Conservation (phyloP, 2,797 vertebrate genomes). For the Fistularia commersonii region DNA sequence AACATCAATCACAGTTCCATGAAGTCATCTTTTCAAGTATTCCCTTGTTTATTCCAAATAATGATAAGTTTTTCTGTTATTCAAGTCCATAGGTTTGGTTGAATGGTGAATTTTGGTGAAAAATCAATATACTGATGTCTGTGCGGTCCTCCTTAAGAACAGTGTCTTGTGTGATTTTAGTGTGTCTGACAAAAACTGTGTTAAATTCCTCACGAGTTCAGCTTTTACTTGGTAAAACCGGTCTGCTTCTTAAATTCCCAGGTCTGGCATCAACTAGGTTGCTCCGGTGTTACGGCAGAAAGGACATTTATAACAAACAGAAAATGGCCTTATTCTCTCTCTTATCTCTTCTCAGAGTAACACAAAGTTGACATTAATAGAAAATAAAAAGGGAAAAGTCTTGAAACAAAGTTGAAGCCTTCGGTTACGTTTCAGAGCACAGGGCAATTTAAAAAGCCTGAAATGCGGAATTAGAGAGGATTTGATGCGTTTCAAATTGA, state of each 20-base stretch:
- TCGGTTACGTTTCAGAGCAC: constrained; percentile 75
- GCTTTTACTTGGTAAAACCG: constrained; percentile 66
- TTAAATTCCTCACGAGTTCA: constrained; percentile 57
- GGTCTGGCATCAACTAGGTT: constrained; percentile 33
- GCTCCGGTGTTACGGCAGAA: constrained; percentile 34
- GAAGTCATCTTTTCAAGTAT: no score
- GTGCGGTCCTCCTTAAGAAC: constrained; percentile 37
- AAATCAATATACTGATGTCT: constrained; percentile 24
- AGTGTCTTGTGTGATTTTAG: constrained; percentile 37
- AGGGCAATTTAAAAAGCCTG: constrained; percentile 76
- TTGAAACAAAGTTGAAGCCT: constrained; percentile 74
- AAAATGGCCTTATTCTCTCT: constrained; percentile 59
- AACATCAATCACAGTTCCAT: no score
- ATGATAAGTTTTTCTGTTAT: neutral
- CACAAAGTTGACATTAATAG: constrained; percentile 77
- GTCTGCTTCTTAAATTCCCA: constrained; percentile 47
- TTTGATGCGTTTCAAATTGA: constrained; percentile 81
- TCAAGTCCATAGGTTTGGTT: constrained; percentile 19
- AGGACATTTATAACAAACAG: constrained; percentile 65
- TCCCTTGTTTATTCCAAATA: no score
- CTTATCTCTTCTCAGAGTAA: constrained; percentile 56
- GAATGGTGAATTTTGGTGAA: constrained; percentile 10
- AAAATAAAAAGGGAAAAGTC: constrained; percentile 69
- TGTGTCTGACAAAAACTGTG: constrained; percentile 62
- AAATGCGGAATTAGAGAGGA: constrained; percentile 78